Conservation (phyloP, 2,888 invertebrate genomes). For the Eumacrocentrus americanus region DNA sequence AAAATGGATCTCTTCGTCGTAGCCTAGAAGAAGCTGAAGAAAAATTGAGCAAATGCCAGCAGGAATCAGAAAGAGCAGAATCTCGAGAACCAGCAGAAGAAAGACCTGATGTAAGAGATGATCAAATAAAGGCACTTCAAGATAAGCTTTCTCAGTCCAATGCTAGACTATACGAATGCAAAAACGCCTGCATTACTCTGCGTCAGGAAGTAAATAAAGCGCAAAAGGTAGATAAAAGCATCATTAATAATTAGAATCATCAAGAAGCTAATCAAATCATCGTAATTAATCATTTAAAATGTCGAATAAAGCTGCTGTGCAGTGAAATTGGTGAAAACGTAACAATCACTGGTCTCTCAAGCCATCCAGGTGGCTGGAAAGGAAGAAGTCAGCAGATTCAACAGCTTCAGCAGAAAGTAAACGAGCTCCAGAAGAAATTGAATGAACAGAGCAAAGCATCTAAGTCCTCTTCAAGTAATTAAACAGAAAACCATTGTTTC, state of each 20-base stretch:
- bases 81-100: slow-evolving; percentile 61
- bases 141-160: slow-evolving; percentile 68
- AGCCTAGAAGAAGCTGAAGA: slow-evolving; percentile 43
- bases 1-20: slow-evolving; percentile 48
- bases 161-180: slow-evolving; percentile 72
- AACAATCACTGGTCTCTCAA: slow-evolving; percentile 68
- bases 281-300: not conserved
- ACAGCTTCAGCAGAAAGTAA: slow-evolving; percentile 71
- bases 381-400: slow-evolving; percentile 80
- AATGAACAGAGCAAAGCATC: slow-evolving; percentile 47
- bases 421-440: slow-evolving; percentile 71
- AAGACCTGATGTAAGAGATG: slow-evolving; percentile 61
- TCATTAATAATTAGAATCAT: not conserved
- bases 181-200: slow-evolving; percentile 72
- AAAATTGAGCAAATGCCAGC: slow-evolving; percentile 61
- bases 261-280: not conserved
- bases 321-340: slow-evolving; percentile 79
- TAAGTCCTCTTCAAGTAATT: slow-evolving; percentile 13
- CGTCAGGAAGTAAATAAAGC: slow-evolving; percentile 76
- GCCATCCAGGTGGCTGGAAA: slow-evolving; percentile 72
- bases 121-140: slow-evolving; percentile 67
- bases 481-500: slow-evolving; percentile 6
- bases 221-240: slow-evolving; percentile 64
- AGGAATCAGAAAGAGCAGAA: slow-evolving; percentile 64
- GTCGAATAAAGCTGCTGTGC: slow-evolving; percentile 65